Conservation (phyloP, 2,797 vertebrate species). For the Podarcis lilfordi region DNA sequence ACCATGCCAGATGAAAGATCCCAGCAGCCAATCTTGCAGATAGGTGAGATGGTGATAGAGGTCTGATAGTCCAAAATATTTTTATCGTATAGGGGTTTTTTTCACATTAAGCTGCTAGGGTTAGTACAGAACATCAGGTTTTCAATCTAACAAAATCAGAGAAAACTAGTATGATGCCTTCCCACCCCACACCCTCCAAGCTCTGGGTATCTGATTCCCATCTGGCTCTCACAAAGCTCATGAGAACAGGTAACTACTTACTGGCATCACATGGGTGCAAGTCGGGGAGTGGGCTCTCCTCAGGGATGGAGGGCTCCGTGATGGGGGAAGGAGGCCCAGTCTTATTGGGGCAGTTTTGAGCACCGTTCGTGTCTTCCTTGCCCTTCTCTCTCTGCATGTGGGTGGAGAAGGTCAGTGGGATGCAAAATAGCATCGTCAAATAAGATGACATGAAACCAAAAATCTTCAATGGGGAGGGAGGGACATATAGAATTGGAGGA, state of each 20-base stretch:
- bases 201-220: neutral
- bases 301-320: constrained; percentile 78
- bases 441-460: constrained; percentile 67
- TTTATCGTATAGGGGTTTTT: neutral
- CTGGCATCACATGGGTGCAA: constrained; percentile 62
- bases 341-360: constrained; percentile 77
- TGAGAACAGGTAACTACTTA: constrained; percentile 65
- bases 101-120: neutral
- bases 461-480: constrained; percentile 70
- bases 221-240: constrained; percentile 14
- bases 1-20: neutral
- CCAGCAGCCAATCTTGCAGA: neutral
- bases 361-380: constrained; percentile 80
- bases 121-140: neutral
- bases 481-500: constrained; percentile 44
- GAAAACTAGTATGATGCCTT: neutral
- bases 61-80: neutral
- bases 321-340: constrained; percentile 82
- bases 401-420: constrained; percentile 67
- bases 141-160: neutral
- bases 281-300: constrained; percentile 80
- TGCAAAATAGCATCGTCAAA: constrained; percentile 75
- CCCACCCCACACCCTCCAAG: constrained; percentile 21
- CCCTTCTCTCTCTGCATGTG: constrained; percentile 87
- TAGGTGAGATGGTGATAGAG: neutral